Base-by-base conservation (phyloP, 2,888 invertebrate species). In the Parnassius mnemosyne region DNA sequence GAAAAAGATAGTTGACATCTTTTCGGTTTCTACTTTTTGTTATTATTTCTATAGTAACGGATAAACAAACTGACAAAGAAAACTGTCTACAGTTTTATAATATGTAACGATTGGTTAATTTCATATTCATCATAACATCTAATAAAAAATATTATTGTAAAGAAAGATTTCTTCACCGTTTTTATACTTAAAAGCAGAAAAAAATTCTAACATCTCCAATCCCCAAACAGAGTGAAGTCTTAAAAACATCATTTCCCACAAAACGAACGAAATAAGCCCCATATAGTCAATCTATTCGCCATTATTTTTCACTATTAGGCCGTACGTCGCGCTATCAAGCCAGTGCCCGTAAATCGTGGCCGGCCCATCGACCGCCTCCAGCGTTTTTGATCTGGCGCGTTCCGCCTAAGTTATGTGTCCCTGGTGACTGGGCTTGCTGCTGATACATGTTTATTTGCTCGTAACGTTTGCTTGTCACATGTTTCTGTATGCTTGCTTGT, bases 371-470 rank as follows among this genome's bases (percentile, higher is more conserved):
- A 63, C 65, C 68, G 81, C 83, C 85, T 77, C 72, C 75, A 79
- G 86, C 80, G 79, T 81, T 78, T 81, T 84, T 80, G 85, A 86
- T 86, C 87, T 84, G 80, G 80, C 73, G 74, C 77, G 76, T 71
- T 74, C 71, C 82, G 82, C 81, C 82, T 85, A 88, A 89, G 79
- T 89, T 89, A 89, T 88, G 81, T 76, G 78, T 83, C 89, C 89
- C 89, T 72, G 72, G 87, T 76, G 89, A 70, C 75, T 70, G 71
- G 66, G 70, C 70, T 73, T 61, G 63, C 63, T 59, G 61, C 62
- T 71, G 72, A 74, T 73, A 71, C 71, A 69, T 72, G 71, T 67
- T 68, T 66, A 67, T 66, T 66, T 68, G 64, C 69, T 65, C 69
- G 68, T 71, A 69, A 53, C 44, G 61, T 46, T 20, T 34, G 41